Conservation (phyloP, 2,888 invertebrate genomes). For the Dorcus hopei region DNA sequence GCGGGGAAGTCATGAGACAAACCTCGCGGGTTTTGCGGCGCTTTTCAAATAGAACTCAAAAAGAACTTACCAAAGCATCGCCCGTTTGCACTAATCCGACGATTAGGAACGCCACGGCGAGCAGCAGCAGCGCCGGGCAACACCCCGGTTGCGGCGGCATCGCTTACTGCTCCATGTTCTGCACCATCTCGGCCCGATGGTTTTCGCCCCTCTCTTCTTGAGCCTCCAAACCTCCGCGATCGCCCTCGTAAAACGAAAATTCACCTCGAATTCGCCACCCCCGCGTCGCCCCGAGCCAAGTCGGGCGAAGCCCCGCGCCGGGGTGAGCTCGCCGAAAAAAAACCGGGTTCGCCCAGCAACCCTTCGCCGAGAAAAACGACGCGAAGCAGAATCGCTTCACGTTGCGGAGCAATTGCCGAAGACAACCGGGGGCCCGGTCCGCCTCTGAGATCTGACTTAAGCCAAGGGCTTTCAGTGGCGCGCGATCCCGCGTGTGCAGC, state of each 20-base stretch:
- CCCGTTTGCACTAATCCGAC: constrained; percentile 27
- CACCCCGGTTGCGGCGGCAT: constrained; percentile 49
- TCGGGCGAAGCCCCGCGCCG: not conserved
- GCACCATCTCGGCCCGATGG: constrained; percentile 18
- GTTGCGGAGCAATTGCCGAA: constrained; percentile 33
- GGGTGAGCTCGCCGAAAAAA: constrained; percentile 12
- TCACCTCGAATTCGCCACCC: constrained; percentile 12
- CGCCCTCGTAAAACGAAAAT: constrained; percentile 17
- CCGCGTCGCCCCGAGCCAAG: constrained; percentile 5
- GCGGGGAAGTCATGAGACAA: too few species aligned
- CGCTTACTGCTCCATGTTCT: constrained; percentile 47
- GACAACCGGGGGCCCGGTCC: constrained; percentile 37
- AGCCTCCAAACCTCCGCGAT: constrained; percentile 25
- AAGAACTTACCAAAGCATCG: constrained; percentile 29
- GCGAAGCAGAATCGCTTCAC: constrained; percentile 34
- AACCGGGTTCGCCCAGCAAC: constrained; percentile 17
- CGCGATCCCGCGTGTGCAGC: constrained; percentile 47
- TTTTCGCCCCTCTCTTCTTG: constrained; percentile 23
- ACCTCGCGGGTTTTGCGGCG: too few species aligned
- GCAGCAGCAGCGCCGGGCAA: constrained; percentile 42
- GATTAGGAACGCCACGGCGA: constrained; percentile 31
- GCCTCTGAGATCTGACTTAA: constrained; percentile 42
- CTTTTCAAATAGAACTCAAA: constrained; percentile 5
- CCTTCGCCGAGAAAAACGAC: constrained; percentile 25
- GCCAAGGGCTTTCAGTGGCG: constrained; percentile 47